Percentiles rank a stretch among this genome's conserved stretches.
Evolutionary conservation across 2,888 invertebrate genomes (phyloP).

Genomic region (Lucinisca nassula): DNA sequence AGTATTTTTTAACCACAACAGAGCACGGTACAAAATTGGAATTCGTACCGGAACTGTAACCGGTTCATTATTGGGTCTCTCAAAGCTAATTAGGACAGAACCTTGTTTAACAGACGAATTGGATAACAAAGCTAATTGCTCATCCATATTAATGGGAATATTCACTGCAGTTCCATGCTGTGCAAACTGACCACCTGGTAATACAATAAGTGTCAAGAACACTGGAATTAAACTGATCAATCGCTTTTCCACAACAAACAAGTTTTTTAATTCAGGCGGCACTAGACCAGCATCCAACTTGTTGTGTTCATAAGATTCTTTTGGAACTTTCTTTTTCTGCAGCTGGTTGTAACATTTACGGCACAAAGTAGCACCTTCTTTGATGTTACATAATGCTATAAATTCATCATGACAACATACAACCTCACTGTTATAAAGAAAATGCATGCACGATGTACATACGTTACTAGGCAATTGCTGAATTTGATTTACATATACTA

Average conservation of each 20-base stretch:
- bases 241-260: neutral
- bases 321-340: neutral
- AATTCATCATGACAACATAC: neutral
- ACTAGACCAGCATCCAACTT: neutral
- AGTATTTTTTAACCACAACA: neutral
- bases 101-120: neutral
- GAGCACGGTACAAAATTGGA: neutral
- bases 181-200: neutral
- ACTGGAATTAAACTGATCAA: neutral
- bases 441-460: neutral
- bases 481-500: neutral
- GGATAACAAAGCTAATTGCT: neutral
- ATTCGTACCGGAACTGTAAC: neutral
- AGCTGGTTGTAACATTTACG: neutral
- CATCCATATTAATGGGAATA: slow-evolving; percentile 1
- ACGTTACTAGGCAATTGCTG: neutral
- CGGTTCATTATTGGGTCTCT: neutral
- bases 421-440: neutral
- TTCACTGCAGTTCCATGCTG: neutral
- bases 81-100: neutral
- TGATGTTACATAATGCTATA: neutral
- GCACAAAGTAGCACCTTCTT: neutral
- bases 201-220: neutral
- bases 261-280: neutral
- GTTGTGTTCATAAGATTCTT: neutral